Base-by-base conservation (phyloP, 1,140 invertebrate genomes). In the Drosophila yakuba region DNA sequence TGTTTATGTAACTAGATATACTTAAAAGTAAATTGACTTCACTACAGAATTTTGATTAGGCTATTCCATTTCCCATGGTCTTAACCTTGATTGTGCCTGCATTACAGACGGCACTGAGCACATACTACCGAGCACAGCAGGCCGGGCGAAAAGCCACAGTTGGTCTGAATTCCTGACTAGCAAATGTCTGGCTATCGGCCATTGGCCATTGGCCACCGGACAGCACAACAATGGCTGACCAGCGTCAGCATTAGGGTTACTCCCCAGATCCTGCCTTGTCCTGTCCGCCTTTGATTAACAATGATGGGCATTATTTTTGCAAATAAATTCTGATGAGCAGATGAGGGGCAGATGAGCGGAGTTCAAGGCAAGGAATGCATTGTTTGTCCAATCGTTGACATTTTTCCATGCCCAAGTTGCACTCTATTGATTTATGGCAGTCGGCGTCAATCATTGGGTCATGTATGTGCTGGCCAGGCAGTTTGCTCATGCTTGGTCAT, bases 221-320 rank as follows among this genome's bases (percentile, higher is more conserved):
- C 55, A 60, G 23, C 68, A 74, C 56, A 64, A 78, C 82, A 79
- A 78, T 83, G 64, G 77, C 73, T 84, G 75, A 84, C 80, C 80
- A 83, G 76, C 69, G 74, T 74, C 60, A 61, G 71, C 44, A 57
- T 63, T 58, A 66, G 66, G 51, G 48, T 48, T 56, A 43, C 71
- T 41, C 47, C 36, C 35, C 60, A 41, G 55, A 60, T 43, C 47
- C 36, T 6, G 32, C 28, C 39, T 17, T 39, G 56, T 62, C 57
- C 54, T 39, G 56, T 62, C 57, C 54, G 48, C 36, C 63, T 85
- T 79, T 86, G 83, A 88, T 83, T 88, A 86, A 79, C 83, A 86
- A 79, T 86, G 83, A 83, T 86, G 79, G 85, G 83, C 83, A 86
- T 86, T 88, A 88, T 83, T 86, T 88, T 88, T 88, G 75, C 72